Conservation (phyloP, 92 coral and sea anemone genomes). For the Scolanthus callimorphus region DNA sequence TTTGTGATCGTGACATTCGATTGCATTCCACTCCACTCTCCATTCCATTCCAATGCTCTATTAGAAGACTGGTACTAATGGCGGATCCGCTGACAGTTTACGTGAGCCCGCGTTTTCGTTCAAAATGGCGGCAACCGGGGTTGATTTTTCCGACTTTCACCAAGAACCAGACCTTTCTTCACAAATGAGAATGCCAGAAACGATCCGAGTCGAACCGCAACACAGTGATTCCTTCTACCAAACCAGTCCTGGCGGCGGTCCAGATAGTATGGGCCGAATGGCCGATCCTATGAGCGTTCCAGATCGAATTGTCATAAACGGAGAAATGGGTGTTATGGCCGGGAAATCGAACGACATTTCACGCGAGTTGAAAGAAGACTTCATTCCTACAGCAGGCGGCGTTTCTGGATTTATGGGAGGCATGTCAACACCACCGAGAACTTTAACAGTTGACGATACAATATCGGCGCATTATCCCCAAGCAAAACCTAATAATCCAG, state of each 20-base stretch:
- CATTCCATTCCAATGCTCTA: background rate
- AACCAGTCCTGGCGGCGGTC: conserved; percentile 4
- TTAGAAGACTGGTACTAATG: background rate
- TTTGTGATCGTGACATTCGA: background rate
- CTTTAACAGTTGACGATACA: conserved; percentile 88
- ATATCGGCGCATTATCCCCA: conserved; percentile 79
- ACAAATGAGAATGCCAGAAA: conserved; percentile 76
- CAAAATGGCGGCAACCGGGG: conserved; percentile 61
- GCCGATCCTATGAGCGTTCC: conserved; percentile 80
- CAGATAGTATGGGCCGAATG: conserved; percentile 4
- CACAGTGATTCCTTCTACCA: conserved; percentile 22
- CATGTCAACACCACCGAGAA: conserved; percentile 94
- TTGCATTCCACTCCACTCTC: background rate
- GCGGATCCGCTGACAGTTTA: background rate
- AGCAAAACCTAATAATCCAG: conserved; percentile 28
- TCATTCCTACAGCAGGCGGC: conserved; percentile 11
- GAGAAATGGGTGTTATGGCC: conserved; percentile 43
- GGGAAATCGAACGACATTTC: conserved; percentile 52
- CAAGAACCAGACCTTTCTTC: conserved; percentile 52
- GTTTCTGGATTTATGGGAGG: conserved; percentile 68
- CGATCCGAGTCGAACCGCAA: conserved; percentile 65
- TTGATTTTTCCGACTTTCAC: conserved; percentile 54
- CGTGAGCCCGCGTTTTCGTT: background rate
- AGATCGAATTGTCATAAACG: conserved; percentile 75
- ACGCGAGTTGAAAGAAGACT: conserved; percentile 56